Conservation (phyloP, 2,888 invertebrate genomes). For the Cephus sareptanus region DNA sequence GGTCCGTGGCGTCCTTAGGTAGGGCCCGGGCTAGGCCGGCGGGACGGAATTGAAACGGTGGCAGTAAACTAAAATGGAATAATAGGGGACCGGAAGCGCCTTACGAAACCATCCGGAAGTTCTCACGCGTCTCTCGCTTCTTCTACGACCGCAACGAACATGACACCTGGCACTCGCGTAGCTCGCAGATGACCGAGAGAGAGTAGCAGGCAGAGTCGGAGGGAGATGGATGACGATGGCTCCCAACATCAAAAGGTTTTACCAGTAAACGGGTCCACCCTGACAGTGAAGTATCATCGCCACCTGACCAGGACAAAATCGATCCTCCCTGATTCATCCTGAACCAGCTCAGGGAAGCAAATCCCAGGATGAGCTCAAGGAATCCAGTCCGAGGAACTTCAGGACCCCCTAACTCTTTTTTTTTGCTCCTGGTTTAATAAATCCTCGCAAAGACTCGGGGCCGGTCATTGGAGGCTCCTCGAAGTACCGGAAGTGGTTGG, state of each 20-base stretch:
- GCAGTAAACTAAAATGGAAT: constrained; percentile 61
- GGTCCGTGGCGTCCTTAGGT: neutral
- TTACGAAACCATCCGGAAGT: constrained; percentile 63
- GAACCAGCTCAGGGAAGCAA: neutral
- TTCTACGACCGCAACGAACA: constrained; percentile 62
- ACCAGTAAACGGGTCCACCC: neutral
- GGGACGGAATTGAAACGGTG: constrained; percentile 41
- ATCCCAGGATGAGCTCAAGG: neutral
- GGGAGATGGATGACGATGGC: neutral
- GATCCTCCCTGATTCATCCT: neutral
- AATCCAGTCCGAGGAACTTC: neutral
- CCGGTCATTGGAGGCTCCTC: neutral
- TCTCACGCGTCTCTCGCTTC: constrained; percentile 66
- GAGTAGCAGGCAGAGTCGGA: neutral
- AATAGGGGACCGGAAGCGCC: constrained; percentile 63
- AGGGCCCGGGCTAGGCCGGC: constrained; percentile 14
- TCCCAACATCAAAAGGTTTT: neutral
- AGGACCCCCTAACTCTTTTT: neutral
- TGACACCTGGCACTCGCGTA: constrained; percentile 62
- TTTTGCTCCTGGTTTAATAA: neutral
- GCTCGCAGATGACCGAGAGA: constrained; percentile 41
- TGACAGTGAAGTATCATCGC: neutral
- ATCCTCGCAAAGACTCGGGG: neutral
- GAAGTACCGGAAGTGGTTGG: neutral
- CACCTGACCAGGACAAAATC: neutral